Evolutionary conservation across 2,113 vertebrate species (phyloP).

Genomic region (Proteles cristata): DNA sequence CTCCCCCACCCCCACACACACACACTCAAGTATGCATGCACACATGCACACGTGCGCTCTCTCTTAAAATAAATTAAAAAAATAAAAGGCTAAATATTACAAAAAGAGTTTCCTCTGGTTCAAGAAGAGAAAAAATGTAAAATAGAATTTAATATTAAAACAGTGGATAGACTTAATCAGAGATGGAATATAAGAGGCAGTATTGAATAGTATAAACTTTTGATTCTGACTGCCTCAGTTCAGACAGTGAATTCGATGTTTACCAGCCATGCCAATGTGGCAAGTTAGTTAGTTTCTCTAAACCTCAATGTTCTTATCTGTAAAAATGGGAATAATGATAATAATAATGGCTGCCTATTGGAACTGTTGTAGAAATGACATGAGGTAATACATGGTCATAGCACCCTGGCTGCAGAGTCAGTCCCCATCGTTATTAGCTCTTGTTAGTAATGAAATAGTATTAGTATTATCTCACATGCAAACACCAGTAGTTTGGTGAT

Average conservation of each 20-base stretch:
- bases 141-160: slow-evolving; percentile 19
- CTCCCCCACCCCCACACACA: too few species aligned
- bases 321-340: neutral
- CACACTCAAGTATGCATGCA: too few species aligned
- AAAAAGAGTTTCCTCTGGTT: neutral
- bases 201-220: neutral
- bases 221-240: neutral
- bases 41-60: too few species aligned
- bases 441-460: neutral
- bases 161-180: neutral
- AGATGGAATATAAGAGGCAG: neutral
- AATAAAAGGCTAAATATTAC: neutral
- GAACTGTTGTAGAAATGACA: neutral
- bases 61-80: too few species aligned
- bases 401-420: neutral
- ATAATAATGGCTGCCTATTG: neutral
- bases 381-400: neutral
- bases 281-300: neutral
- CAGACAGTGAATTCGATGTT: neutral
- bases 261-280: neutral
- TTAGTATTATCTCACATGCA: neutral
- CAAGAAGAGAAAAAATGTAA: neutral
- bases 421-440: neutral
- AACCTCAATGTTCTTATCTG: neutral
- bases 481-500: neutral